phyloP scores from a whole-genome alignment of 2,113 vertebrate genomes.

The chimpanzee (Pan troglodytes) region NHGRI_mPanTro3-v2.1_pri NC_072416.2:25265501-25266000 shows the following conservation, averaged over 20 bases:
- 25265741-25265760: not conserved
- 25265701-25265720: not conserved
- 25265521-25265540: no score
- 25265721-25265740: not conserved
- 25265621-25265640: no score
- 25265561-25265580: no score
- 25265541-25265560: no score
- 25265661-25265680: not conserved
- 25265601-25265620: no score
- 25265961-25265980: no score
- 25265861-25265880: not conserved
- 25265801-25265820: not conserved
- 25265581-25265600: no score
- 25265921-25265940: not conserved
- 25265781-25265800: not conserved
- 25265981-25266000: not conserved
- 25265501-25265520: no score
- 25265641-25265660: no score
- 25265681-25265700: not conserved
- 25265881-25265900: not conserved
- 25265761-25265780: not conserved
- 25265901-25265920: not conserved
- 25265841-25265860: not conserved
- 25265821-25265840: not conserved
- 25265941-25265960: fast-evolving